These are phyloP conservation scores for Clanis bilineata DNA, from an alignment of 2,888 invertebrate genomes.

Conservation along the genomic window DNA sequence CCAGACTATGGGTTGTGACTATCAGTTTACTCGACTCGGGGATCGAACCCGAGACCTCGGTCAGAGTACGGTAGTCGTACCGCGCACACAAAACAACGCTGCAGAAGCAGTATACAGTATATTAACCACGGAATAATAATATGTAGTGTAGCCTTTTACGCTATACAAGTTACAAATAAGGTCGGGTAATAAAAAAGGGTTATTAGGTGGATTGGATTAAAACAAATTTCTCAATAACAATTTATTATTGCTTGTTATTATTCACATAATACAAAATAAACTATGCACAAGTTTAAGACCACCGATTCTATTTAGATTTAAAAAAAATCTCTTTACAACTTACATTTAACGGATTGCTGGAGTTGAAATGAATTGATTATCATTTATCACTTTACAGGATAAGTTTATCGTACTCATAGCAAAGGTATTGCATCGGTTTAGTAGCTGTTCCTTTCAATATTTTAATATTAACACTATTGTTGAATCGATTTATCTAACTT, in stretches of 20 bases:
- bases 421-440: background rate
- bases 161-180: no score
- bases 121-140: no score
- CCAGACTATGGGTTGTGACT: no score
- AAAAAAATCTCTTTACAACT: slow-evolving; percentile 69
- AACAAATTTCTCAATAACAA: slow-evolving; percentile 78
- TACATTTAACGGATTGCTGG: slow-evolving; percentile 40
- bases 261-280: slow-evolving; percentile 87
- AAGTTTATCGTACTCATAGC: background rate
- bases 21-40: no score
- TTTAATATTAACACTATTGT: background rate
- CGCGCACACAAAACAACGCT: no score
- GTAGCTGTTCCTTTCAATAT: background rate
- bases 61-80: no score
- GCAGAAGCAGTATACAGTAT: no score
- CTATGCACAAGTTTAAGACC: slow-evolving; percentile 84
- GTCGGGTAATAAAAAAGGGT: background rate
- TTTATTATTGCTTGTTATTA: slow-evolving; percentile 85
- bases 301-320: slow-evolving; percentile 67
- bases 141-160: no score
- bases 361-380: slow-evolving; percentile 23
- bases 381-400: slow-evolving; percentile 12
- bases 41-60: no score
- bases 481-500: background rate
- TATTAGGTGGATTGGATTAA: slow-evolving; percentile 24